Evolutionary conservation across 2,888 invertebrate species (phyloP), one percentile per base, ranked within the genome.

Genomic region (Dasysyrphus tricinctus): DNA sequence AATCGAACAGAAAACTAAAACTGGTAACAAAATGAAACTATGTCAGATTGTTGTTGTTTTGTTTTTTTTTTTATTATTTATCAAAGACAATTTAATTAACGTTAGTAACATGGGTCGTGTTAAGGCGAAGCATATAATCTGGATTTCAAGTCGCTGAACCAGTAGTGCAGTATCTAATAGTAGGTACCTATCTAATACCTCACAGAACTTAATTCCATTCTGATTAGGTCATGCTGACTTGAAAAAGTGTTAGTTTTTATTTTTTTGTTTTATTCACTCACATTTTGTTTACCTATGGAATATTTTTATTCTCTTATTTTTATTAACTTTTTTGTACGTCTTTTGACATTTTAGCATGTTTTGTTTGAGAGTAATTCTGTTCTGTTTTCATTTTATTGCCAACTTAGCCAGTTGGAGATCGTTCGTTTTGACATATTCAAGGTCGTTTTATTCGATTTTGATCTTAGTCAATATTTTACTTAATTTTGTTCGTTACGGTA

Each of bases 191-290:
- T 24, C 51, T 51, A 78, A 78, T 69, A 74, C 83, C 79, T 59
- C 44, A 32, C 63, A 57, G 78, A 78, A 82, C 78, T 86, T 61
- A 82, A 86, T 86, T 86, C 86, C 86, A 75, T 79, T 82, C 78
- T 73, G 86, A 82, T 86, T 86, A 86, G 86, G 86, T 86, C 86
- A 86, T 76, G 75, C 69, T 65, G 59, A 78, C 16, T 65, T 11
- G 32, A 76, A 61, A 74, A 39, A 67, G n/a, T 11, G 29, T n/a
- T 8, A 9, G 5, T 37, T 67, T 49, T 24, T 37, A 16, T 49
- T 47, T 4, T 19, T 19, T 39, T 24, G n/a, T 16, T 16, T 7
- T 6, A 49, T 14, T 67, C 67, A 49, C 63, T 47, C 42, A 65
- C 51, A 51, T 24, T 37, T 19, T 69, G 37, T 49, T 37, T 39